Evolutionary conservation across 2,113 vertebrate genomes (phyloP).

Genomic region (Taurulus bubalis): DNA sequence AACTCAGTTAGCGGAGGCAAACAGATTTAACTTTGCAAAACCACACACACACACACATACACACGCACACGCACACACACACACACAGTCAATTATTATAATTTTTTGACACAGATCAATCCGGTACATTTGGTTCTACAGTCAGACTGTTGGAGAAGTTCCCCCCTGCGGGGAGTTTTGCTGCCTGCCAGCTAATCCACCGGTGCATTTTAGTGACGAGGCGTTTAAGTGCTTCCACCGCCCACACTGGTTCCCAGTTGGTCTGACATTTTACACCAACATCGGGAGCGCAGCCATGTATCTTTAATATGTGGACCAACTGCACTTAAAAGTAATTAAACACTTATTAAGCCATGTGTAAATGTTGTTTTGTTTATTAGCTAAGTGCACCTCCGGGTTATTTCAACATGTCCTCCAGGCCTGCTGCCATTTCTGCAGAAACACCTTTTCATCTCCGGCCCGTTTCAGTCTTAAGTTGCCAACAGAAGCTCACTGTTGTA

Average conservation of each 20-base stretch:
- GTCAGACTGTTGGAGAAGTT: conserved; percentile 9
- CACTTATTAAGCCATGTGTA: not conserved
- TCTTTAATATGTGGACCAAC: not conserved
- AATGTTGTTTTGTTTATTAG: not conserved
- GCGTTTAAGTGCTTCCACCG: not conserved
- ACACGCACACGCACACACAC: conserved; percentile 5
- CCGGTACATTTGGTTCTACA: not conserved
- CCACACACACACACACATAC: conserved; percentile 5
- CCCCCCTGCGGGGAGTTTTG: not conserved
- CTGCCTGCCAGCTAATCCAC: conserved; percentile 21
- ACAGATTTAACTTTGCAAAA: conserved; percentile 4
- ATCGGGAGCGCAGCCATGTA: not conserved
- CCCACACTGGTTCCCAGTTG: not conserved
- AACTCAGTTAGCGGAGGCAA: conserved; percentile 10
- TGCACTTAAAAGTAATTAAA: not conserved
- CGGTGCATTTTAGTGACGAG: not conserved
- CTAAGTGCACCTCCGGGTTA: not conserved
- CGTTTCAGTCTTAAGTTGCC: too few relatives aligned
- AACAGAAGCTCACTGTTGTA: too few relatives aligned
- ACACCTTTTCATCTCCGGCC: too few relatives aligned
- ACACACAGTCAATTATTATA: not conserved
- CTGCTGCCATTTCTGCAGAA: too few relatives aligned
- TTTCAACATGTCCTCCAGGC: not conserved
- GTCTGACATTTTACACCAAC: not conserved
- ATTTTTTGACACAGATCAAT: not conserved